These are phyloP conservation scores for Ochropacha duplaris DNA, from an alignment of 2,888 invertebrate species.

Conservation along the genomic window DNA sequence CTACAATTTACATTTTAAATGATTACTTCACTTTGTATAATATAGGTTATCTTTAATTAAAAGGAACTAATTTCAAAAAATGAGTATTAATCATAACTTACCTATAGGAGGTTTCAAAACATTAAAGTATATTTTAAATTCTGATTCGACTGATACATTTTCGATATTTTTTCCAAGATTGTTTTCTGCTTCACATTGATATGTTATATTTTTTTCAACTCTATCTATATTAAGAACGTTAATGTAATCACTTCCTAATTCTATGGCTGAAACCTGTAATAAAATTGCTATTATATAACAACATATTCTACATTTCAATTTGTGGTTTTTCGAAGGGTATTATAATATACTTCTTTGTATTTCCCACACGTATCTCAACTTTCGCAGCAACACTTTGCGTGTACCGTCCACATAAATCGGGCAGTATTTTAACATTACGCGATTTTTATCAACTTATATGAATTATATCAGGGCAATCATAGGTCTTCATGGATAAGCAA, in stretches of 20 bases:
- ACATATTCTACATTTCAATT: too few relatives aligned
- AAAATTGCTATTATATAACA: too few relatives aligned
- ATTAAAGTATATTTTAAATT: constrained; percentile 24
- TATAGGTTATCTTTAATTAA: not conserved
- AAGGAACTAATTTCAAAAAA: not conserved
- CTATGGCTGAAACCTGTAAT: constrained; percentile 33
- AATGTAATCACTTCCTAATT: constrained; percentile 48
- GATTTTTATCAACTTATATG: too few relatives aligned
- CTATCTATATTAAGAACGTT: constrained; percentile 41
- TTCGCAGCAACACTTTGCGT: too few relatives aligned
- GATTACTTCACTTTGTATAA: not conserved
- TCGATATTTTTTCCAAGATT: constrained; percentile 20
- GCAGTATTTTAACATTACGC: too few relatives aligned
- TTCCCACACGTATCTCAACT: too few relatives aligned
- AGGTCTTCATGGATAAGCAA: not conserved
- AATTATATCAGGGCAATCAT: too few relatives aligned
- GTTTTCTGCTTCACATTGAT: constrained; percentile 50
- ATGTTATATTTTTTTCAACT: constrained; percentile 34
- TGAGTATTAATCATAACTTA: constrained; percentile 14
- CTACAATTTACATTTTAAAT: constrained; percentile 26
- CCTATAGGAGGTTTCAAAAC: constrained; percentile 34
- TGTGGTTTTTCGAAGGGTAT: too few relatives aligned
- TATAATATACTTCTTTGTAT: too few relatives aligned
- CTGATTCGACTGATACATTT: constrained; percentile 28
- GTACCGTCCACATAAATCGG: too few relatives aligned